phyloP scores from a whole-genome alignment of 2,888 invertebrate genomes.

The Mantis religiosa region DNA sequence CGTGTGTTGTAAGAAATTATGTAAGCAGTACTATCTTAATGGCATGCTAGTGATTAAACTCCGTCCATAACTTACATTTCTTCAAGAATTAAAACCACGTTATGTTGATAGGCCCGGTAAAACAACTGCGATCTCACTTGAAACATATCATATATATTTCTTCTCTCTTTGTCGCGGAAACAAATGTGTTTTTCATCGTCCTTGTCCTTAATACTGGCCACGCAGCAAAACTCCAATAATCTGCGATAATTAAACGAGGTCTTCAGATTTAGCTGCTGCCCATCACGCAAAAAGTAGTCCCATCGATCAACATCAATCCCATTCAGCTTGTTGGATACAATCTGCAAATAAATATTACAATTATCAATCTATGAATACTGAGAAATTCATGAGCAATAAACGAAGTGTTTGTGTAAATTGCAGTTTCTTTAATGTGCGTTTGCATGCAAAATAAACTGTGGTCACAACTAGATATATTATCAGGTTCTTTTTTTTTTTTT shows the following conservation, averaged over 20 bases:
- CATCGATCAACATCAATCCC: slow-evolving; percentile 64
- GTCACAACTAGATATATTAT: too few species aligned
- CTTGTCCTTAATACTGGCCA: slow-evolving; percentile 34
- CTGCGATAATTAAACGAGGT: slow-evolving; percentile 47
- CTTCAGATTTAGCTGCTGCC: slow-evolving; percentile 46
- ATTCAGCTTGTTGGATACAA: slow-evolving; percentile 55
- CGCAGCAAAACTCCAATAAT: slow-evolving; percentile 44
- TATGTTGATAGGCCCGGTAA: slow-evolving; percentile 49
- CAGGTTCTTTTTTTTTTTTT: too few species aligned
- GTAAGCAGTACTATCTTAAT: too few species aligned
- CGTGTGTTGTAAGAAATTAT: too few species aligned
- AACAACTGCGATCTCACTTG: slow-evolving; percentile 47
- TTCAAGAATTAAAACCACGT: slow-evolving; percentile 45
- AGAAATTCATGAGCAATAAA: too few species aligned
- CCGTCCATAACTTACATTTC: slow-evolving; percentile 42
- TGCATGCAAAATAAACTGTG: too few species aligned
- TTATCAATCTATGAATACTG: too few species aligned
- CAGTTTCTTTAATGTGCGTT: too few species aligned
- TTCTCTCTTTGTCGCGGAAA: slow-evolving; percentile 49
- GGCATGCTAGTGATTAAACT: too few species aligned
- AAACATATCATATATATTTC: slow-evolving; percentile 49
- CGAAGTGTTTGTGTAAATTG: too few species aligned
- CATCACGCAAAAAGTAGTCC: slow-evolving; percentile 62
- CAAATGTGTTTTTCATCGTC: slow-evolving; percentile 38
- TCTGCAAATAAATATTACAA: slow-evolving; percentile 38